Conservation (phyloP, 2,797 vertebrate species). For the Cichlasoma orientale region DNA sequence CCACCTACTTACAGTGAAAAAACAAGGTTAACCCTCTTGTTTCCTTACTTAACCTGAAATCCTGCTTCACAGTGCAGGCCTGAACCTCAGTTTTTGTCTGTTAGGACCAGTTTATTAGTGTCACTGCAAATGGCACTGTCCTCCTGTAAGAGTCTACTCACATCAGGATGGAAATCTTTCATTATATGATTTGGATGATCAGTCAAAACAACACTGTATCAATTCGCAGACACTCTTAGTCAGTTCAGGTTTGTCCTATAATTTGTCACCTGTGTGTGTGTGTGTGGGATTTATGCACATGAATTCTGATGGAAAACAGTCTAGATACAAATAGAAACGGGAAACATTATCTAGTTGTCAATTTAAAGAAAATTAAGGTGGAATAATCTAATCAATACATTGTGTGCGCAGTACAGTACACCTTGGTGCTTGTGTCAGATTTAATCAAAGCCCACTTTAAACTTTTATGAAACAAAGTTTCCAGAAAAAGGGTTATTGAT, state of each 20-base stretch:
- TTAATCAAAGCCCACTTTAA: constrained; percentile 10
- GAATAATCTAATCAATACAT: background rate
- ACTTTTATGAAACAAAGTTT: constrained; percentile 13
- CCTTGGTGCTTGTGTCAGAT: background rate
- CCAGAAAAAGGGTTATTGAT: constrained; percentile 40
- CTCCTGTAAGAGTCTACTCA: background rate
- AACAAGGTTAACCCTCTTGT: background rate
- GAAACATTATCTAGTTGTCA: background rate
- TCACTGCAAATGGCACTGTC: background rate
- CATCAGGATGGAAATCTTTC: background rate
- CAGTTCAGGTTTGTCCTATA: background rate
- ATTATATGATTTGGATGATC: background rate
- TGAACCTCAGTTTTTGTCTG: background rate
- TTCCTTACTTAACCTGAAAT: background rate
- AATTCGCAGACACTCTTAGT: background rate
- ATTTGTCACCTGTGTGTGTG: background rate
- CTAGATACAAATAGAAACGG: background rate
- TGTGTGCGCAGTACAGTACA: background rate
- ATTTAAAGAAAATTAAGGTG: background rate
- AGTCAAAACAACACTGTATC: background rate
- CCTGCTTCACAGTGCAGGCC: background rate
- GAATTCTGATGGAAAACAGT: background rate
- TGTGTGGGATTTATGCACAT: background rate
- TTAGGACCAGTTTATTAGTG: background rate
- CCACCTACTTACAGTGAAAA: no score